Percentiles rank a stretch among this genome's conserved stretches.
Evolutionary conservation across 1,140 invertebrate species (phyloP).

Genomic region (Ostrea denselamellosa): DNA sequence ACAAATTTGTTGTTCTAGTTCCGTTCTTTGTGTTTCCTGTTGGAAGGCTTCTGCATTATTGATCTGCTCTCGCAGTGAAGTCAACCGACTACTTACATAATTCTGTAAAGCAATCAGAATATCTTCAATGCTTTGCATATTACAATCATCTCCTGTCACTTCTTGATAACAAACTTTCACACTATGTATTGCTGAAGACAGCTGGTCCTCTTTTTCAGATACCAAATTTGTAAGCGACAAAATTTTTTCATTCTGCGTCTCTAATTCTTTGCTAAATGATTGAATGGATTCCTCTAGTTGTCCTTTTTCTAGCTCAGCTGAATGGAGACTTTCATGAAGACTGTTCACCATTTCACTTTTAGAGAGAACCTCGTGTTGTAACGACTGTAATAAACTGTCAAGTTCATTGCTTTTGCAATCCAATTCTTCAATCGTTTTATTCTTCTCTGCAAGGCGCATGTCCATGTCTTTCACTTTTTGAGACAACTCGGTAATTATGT

Average conservation of each 20-base stretch:
- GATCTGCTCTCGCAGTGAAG: neutral
- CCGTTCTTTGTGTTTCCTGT: neutral
- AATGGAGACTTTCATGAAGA: constrained; percentile 40
- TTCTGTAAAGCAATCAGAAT: neutral
- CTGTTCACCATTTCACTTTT: constrained; percentile 46
- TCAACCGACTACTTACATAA: neutral
- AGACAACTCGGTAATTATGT: neutral
- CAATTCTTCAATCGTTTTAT: constrained; percentile 28
- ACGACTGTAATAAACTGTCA: constrained; percentile 54
- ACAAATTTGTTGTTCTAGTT: neutral
- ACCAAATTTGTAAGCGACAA: constrained; percentile 46
- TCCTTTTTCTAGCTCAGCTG: constrained; percentile 48
- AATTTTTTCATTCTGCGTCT: constrained; percentile 45
- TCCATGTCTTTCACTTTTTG: neutral
- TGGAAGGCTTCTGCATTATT: neutral
- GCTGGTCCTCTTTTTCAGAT: constrained; percentile 40
- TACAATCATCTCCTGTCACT: neutral
- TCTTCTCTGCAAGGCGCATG: constrained; percentile 1
- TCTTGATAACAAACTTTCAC: constrained; percentile 24
- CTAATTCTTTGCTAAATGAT: constrained; percentile 47
- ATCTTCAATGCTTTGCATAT: constrained; percentile 26
- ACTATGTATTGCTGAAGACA: constrained; percentile 45
- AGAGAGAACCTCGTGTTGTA: constrained; percentile 53
- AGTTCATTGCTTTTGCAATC: constrained; percentile 40
- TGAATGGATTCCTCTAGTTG: constrained; percentile 55